Base-by-base conservation (phyloP, 2,888 invertebrate genomes). In the Ornithoptera alexandrae region DNA sequence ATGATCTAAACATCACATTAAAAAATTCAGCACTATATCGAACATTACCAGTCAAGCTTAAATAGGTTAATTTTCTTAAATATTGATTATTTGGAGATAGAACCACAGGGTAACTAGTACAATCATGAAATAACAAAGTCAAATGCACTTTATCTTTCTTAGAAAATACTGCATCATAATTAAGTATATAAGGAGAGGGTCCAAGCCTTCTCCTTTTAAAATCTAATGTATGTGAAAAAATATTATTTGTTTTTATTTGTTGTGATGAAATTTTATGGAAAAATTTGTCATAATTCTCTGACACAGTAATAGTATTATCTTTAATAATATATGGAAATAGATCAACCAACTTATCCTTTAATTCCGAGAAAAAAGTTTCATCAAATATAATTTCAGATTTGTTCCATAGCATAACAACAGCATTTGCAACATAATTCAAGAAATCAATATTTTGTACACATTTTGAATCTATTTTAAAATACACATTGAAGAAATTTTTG, bases 11-110 rank as follows among this genome's bases (percentile, higher is more conserved):
- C 63, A 92, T 75, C 24, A 84, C 73, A 72, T 82, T 79, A 74
- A 89, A 92, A 76, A 91, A 90, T 36, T 86, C 82, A 20, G 69
- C 50, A 76, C 76, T 80, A 65, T 83, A 87, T 8, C 76, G 74
- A 53, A 84, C 79, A 69, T 72, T 63, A n/a, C 86, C 87, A 72
- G 68, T 76, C 73, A 91, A 77, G 78, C 81, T 85, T 72, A 92
- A 78, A 77, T 80, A 86, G 62, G 88, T 89, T 62, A 92, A 69
- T 78, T 89, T 90, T 57, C 75, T 79, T 70, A 90, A 83, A 78
- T 84, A 90, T 64, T 78, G 73, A 72, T 74, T 77, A 22, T 72
- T 72, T 46, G 76, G 18, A 50, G 81, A 75, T n/a, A 90, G 72
- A 20, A 81, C 73, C 7, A 86, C 76, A 42, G 83, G 76, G 70